Base-by-base conservation (phyloP, 23 tunicate genomes). In the Botrylloides violaceus region DNA sequence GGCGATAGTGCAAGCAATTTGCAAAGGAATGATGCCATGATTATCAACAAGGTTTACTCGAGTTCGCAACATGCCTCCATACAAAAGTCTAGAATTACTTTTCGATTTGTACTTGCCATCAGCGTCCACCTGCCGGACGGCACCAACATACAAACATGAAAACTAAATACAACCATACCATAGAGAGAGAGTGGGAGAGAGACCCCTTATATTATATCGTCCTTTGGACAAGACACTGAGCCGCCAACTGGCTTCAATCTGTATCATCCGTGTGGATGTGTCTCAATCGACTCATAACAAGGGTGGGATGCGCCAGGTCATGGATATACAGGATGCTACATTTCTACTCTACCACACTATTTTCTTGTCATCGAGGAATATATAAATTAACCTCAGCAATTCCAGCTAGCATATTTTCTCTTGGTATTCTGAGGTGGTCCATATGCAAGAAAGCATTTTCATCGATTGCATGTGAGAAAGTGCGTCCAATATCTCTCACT, bases 401-500 rank as follows among this genome's bases (percentile, higher is more conserved):
- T 68, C 85, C 70, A 65, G 80, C 71, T 33, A 90, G 73, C 34
- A 90, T 71, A 59, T 90, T 90, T 68, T 74, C 97, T 58, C 90
- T 65, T 36, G 97, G 97, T 20, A 90, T 83, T 50, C 91, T 55
- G 26, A 90, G 81, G 24, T 83, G 77, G 31, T 70, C 74, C 70
- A 90, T 21, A 59, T 75, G 59, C 31, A 90, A 70, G 61, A 79
- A 90, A 21, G 90, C 97, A 66, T 90, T 90, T 36, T 90, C 97
- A 57, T 25, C 64, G 23, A 47, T 34, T 59, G 82, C 97, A 70
- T 82, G 79, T 3, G 72, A 84, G 34, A 83, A 43, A 60, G 82
- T 90, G 35, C 35, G 33, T 26, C 97, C 97, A 34, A 90, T 83
- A 55, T 90, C 97, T 36, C 97, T 90, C 37, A 90, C 90, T 24